These are phyloP conservation scores for Dendrocopos noguchii DNA, from an alignment of 2,113 vertebrate genomes.

Conservation along the genomic window DNA sequence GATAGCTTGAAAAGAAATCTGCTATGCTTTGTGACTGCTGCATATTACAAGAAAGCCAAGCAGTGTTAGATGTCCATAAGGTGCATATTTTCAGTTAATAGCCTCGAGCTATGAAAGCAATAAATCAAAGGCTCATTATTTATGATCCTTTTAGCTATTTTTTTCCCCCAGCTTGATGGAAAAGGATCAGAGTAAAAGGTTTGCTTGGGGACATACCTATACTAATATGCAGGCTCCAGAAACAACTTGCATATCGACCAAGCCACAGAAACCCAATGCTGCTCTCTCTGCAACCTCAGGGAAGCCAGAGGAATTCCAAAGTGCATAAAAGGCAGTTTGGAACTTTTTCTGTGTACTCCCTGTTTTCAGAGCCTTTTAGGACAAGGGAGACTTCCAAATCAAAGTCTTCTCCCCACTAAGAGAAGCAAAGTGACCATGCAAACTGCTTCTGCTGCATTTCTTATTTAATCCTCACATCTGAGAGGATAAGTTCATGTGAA, in stretches of 20 bases:
- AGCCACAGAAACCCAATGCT: neutral
- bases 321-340: neutral
- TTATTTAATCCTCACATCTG: neutral
- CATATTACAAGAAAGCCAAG: neutral
- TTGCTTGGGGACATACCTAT: conserved; percentile 22
- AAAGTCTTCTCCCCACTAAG: neutral
- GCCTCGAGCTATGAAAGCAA: conserved; percentile 51
- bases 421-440: neutral
- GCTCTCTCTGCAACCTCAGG: neutral
- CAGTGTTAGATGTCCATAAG: conserved; percentile 43
- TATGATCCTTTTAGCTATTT: conserved; percentile 1
- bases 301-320: conserved; percentile 31
- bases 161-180: neutral
- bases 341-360: neutral
- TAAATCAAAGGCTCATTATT: conserved; percentile 66
- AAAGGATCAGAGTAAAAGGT: conserved; percentile 40
- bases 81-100: conserved; percentile 60
- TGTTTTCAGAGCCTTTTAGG: neutral
- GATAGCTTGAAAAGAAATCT: neutral
- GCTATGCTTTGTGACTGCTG: neutral
- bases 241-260: neutral
- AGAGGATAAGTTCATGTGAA: neutral
- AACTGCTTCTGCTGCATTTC: neutral
- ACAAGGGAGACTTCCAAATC: neutral
- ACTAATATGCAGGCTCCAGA: neutral